Percentiles rank a stretch among this genome's conserved stretches.
Conservation (phyloP, 2,113 vertebrate genomes). For the Bettongia penicillata region DNA sequence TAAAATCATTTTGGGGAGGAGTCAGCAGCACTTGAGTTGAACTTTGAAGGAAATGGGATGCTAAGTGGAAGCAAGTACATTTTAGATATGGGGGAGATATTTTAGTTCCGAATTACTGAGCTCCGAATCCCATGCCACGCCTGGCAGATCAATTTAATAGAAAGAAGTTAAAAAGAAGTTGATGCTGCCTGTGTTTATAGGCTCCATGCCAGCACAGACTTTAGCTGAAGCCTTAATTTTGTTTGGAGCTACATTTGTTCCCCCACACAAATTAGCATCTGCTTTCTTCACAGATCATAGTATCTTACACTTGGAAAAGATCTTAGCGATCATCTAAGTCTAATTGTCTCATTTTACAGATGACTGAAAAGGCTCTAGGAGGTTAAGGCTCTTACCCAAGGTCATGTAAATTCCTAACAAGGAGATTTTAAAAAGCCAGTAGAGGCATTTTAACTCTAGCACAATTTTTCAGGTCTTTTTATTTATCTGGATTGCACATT, state of each 20-base stretch:
- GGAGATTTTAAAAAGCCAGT: not conserved
- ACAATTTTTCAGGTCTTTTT: not conserved
- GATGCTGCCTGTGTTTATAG: not conserved
- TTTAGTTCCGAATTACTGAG: not conserved
- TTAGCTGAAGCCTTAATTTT: not conserved
- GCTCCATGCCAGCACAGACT: not conserved
- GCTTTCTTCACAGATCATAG: not conserved
- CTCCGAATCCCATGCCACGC: not conserved
- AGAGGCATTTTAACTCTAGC: not conserved
- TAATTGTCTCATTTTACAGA: not conserved
- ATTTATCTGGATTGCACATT: not conserved
- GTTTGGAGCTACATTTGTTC: not conserved
- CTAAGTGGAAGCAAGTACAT: not conserved
- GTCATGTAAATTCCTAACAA: not conserved
- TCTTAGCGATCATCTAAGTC: not conserved
- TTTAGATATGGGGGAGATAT: not conserved
- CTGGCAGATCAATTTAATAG: not conserved
- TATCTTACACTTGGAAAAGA: not conserved
- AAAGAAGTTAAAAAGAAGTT: not conserved
- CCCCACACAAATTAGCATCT: not conserved
- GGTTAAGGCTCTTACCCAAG: not conserved
- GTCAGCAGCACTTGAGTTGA: not conserved
- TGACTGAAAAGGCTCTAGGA: not conserved
- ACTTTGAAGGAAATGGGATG: not conserved
- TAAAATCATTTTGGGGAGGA: not conserved